Base-by-base conservation (phyloP, 2,797 vertebrate genomes). In the Luscinia luscinia region DNA sequence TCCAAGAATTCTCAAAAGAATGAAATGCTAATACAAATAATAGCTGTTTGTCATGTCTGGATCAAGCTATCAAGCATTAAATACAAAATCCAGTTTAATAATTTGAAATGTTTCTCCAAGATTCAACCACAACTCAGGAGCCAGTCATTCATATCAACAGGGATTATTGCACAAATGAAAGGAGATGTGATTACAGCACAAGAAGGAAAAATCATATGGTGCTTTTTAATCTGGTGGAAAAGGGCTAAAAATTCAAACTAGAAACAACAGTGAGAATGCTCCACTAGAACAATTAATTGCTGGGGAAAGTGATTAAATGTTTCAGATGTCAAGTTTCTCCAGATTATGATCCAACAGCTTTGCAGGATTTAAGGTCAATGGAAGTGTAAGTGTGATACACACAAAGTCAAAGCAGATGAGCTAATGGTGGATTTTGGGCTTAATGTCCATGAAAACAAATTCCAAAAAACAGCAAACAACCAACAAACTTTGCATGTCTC, bases 401-500 rank as follows among this genome's bases (percentile, higher is more conserved):
- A 66, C 5, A 1, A 58, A 91, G 38, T 27, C 82, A 92, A 77
- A 91, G 61, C 66, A 89, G 79, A 43, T 95, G 68, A 85, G 34
- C 58, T 80, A 36, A 72, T 73, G 22, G 23, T 45, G 24, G 63
- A 84, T 94, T 95, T 87, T 38, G 54, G 66, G 40, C 43, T 92
- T 78, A 75, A 77, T 27, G 12, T 66, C 82, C 59, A 48, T 48
- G 70, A 66, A 93, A 94, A 83, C 75, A 76, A 93, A 87, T 88
- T 55, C 58, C 66, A 78, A 6, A 54, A 54, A 32, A 90, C n/a
- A 93, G 66, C 23, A 57, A 94, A 96, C 97, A 98, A 97, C 97
- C 97, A 98, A 95, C 94, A 95, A 89, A 94, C 74, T 94, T 96
- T 97, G 97, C 96, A 98, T 79, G 93, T 97, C 97, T 98, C 97